phyloP scores from a whole-genome alignment of 2,888 invertebrate species.

The Camptogramma bilineatum region DNA sequence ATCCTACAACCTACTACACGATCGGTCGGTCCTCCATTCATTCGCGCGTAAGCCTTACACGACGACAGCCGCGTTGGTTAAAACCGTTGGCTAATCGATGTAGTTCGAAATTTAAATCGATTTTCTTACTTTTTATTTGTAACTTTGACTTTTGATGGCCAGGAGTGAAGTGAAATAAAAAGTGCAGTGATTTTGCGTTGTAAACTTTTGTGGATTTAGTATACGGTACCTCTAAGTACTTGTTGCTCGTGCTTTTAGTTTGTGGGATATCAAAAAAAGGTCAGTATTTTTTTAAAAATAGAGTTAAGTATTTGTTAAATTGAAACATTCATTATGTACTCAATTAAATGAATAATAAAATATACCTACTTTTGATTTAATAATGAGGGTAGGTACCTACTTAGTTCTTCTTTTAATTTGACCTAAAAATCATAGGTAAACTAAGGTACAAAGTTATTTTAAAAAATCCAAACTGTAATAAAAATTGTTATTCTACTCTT shows the following conservation, averaged over 20 bases:
- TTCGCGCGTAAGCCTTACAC: constrained; percentile 73
- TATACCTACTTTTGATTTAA: no score
- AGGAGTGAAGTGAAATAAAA: constrained; percentile 21
- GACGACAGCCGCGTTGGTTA: constrained; percentile 65
- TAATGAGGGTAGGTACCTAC: no score
- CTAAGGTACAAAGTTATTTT: no score
- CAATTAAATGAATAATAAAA: no score
- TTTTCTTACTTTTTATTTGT: constrained; percentile 16
- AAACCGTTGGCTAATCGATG: constrained; percentile 49
- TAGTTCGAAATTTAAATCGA: constrained; percentile 61
- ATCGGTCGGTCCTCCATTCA: constrained; percentile 56
- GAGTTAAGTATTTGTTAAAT: no score
- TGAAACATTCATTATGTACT: no score
- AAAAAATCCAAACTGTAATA: no score
- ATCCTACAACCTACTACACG: constrained; percentile 37
- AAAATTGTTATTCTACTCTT: no score
- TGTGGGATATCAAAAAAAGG: constrained; percentile 10
- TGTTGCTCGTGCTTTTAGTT: constrained; percentile 21
- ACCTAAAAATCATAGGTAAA: no score
- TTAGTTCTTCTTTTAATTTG: no score
- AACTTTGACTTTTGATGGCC: neutral
- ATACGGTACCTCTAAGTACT: neutral
- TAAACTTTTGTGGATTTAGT: constrained; percentile 10
- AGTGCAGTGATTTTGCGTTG: constrained; percentile 14
- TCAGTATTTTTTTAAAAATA: neutral